These are phyloP conservation scores for Patella depressa DNA, from an alignment of 2,888 invertebrate species.

Conservation along the genomic window DNA sequence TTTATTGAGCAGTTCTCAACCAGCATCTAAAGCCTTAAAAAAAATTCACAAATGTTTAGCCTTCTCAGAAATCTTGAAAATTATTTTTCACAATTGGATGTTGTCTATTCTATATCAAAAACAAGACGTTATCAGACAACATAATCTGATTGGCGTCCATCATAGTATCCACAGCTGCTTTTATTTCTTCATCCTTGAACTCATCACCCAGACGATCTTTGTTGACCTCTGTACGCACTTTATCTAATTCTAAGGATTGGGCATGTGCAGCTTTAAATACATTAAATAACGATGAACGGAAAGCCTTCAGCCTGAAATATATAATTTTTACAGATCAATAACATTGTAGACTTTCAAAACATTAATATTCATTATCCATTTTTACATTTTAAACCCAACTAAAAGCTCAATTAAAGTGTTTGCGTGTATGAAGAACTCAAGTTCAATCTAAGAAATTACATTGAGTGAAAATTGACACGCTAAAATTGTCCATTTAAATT, in stretches of 20 bases:
- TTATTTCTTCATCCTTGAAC: constrained; percentile 79
- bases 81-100: background rate
- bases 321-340: background rate
- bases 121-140: constrained; percentile 74
- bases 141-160: constrained; percentile 92
- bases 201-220: constrained; percentile 71
- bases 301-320: constrained; percentile 75
- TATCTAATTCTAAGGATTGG: constrained; percentile 80
- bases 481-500: no score
- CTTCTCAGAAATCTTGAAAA: background rate
- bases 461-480: no score
- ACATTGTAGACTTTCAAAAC: no score
- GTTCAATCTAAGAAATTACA: no score
- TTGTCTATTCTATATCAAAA: constrained; percentile 56
- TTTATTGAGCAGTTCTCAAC: constrained; percentile 8
- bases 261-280: constrained; percentile 84
- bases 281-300: constrained; percentile 82
- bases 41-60: no score
- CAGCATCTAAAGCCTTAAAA: no score
- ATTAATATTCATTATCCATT: no score
- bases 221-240: constrained; percentile 79
- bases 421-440: no score
- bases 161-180: constrained; percentile 86
- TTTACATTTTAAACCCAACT: no score
- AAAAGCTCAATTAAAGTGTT: no score